Evolutionary conservation across 2,888 invertebrate species (phyloP).

Genomic region (Chaitophorus viminalis): DNA sequence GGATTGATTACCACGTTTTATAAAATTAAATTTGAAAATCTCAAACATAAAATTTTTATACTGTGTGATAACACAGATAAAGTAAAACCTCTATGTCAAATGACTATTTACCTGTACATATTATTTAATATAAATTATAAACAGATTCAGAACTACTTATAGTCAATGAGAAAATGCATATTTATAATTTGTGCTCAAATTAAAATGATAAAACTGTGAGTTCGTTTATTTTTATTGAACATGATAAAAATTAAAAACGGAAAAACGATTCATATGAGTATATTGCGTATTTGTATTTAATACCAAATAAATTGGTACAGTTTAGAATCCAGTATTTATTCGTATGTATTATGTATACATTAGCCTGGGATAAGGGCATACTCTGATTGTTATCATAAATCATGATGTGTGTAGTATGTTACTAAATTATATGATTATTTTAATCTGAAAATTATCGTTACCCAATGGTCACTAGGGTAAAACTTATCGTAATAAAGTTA

Average conservation of each 20-base stretch:
- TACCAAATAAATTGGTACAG: neutral
- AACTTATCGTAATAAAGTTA: neutral
- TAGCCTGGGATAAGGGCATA: neutral
- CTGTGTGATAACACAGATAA: no score
- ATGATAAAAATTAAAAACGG: neutral
- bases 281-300: neutral
- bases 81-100: no score
- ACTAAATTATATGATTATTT: conserved; percentile 19
- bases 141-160: no score
- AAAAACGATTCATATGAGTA: neutral
- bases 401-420: neutral
- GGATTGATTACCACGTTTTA: no score
- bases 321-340: neutral
- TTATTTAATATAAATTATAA: no score
- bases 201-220: neutral
- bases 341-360: neutral
- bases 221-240: neutral
- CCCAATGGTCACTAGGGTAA: neutral
- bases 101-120: no score
- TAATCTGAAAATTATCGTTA: neutral
- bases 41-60: no score
- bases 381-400: conserved; percentile 7
- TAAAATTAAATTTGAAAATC: no score
- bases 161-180: no score
- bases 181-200: no score